Conservation (phyloP, 2,113 vertebrate genomes). For the Porphyrio hochstetteri region DNA sequence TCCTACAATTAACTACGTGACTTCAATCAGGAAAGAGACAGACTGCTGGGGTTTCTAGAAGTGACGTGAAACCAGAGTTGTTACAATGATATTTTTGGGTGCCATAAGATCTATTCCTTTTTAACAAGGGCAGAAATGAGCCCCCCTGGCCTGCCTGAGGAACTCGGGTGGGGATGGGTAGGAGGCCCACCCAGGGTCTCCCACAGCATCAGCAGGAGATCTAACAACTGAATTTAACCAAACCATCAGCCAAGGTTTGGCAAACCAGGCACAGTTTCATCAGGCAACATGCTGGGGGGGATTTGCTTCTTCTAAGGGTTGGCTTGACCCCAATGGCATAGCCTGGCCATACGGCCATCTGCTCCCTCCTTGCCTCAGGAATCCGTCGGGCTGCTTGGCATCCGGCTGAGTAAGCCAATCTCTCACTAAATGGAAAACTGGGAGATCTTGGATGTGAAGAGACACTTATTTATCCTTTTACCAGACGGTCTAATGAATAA, state of each 20-base stretch:
- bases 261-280: rapidly evolving
- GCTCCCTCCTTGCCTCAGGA: neutral
- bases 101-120: neutral
- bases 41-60: neutral
- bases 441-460: conserved; percentile 75
- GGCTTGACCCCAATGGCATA: rapidly evolving
- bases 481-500: conserved; percentile 84
- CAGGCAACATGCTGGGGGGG: neutral
- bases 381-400: neutral
- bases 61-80: neutral
- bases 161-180: rapidly evolving
- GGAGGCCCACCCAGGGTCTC: neutral
- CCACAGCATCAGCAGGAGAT: no score
- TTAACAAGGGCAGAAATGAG: neutral
- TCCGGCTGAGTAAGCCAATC: conserved; percentile 44
- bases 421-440: conserved; percentile 62
- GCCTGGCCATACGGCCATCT: no score
- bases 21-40: neutral
- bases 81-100: neutral
- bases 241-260: neutral
- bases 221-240: no score
- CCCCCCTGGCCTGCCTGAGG: neutral
- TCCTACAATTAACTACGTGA: conserved; percentile 48
- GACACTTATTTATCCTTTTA: conserved; percentile 84
- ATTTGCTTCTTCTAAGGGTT: rapidly evolving